Conservation (phyloP, 2,113 vertebrate genomes). For the Halcyon malimbica region DNA sequence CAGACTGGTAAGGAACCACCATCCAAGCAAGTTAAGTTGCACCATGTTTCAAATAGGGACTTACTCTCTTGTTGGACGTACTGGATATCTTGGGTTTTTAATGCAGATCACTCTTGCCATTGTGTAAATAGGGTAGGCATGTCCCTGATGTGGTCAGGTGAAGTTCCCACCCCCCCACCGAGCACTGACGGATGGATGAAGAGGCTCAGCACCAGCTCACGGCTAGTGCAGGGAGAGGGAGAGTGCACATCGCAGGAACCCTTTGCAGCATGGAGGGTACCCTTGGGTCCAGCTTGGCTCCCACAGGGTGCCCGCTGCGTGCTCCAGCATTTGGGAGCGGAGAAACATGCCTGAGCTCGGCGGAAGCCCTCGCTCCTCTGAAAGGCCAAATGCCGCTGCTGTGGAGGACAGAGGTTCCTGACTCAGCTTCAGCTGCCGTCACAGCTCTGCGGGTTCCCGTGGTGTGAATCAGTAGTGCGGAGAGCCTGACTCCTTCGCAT, state of each 20-base stretch:
- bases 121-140: too few species aligned
- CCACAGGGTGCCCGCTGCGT: rapidly evolving
- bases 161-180: background rate
- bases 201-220: rapidly evolving
- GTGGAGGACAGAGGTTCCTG: background rate
- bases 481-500: background rate
- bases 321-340: background rate
- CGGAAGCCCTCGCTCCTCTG: rapidly evolving
- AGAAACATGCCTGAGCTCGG: background rate
- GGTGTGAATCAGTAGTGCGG: rapidly evolving
- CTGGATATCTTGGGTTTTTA: background rate
- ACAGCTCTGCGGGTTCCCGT: rapidly evolving
- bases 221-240: background rate
- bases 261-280: rapidly evolving
- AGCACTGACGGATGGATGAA: background rate
- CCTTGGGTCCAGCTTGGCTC: background rate
- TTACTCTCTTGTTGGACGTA: background rate
- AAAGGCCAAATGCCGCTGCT: background rate
- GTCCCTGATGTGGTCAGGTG: background rate
- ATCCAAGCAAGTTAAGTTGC: background rate
- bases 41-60: background rate
- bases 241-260: rapidly evolving
- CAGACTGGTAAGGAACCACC: background rate
- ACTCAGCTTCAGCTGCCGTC: rapidly evolving
- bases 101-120: background rate